Evolutionary conservation across 2,888 invertebrate genomes (phyloP).

Genomic region (Allolobophora icterica): DNA sequence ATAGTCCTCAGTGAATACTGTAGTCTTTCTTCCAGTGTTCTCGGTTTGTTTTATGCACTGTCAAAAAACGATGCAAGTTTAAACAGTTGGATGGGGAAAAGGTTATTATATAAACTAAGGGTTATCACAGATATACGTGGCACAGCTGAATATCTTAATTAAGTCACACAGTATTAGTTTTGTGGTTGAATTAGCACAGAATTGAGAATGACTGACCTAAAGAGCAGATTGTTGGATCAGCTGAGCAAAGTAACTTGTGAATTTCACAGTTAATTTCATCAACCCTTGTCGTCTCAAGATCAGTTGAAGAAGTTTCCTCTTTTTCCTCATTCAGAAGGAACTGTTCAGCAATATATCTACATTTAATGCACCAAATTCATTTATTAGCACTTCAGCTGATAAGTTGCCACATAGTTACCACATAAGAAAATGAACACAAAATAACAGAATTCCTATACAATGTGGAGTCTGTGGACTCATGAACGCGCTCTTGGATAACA

Average conservation of each 20-base stretch:
- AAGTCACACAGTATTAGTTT: background rate
- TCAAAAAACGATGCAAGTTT: too few species aligned
- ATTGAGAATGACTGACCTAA: background rate
- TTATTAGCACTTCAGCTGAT: conserved; percentile 17
- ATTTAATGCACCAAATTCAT: background rate
- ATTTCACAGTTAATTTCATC: background rate
- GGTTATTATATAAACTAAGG: too few species aligned
- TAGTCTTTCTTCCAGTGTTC: too few species aligned
- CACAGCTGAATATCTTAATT: background rate
- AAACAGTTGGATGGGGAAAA: too few species aligned
- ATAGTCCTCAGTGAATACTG: too few species aligned
- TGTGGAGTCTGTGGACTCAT: too few species aligned
- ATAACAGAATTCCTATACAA: background rate
- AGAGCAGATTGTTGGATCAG: background rate
- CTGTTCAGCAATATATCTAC: background rate
- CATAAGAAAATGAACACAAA: too few species aligned
- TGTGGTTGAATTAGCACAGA: background rate
- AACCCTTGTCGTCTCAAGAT: background rate
- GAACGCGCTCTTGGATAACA: too few species aligned
- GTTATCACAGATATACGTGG: too few species aligned
- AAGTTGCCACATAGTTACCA: background rate
- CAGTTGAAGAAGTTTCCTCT: background rate
- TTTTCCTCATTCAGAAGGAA: background rate
- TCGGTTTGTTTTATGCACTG: too few species aligned
- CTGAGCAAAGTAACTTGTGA: background rate